Evolutionary conservation across 2,797 vertebrate species (phyloP).

Genomic region (Halcyon leucocephala): DNA sequence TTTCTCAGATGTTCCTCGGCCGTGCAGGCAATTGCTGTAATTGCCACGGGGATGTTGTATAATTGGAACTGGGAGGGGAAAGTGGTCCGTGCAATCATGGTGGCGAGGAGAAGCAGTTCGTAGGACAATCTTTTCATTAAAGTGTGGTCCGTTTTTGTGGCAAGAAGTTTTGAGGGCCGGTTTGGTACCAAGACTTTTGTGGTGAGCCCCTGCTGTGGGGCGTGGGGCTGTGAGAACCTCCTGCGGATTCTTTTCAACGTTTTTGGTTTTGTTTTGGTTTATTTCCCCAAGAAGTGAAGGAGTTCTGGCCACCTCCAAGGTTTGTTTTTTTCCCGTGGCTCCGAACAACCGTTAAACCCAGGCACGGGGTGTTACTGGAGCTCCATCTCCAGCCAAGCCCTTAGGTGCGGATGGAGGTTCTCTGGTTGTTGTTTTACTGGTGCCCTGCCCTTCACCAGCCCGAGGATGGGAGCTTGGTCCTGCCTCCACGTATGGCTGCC

Average conservation of each 20-base stretch:
- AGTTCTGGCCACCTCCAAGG: background rate
- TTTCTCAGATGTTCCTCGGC: conserved; percentile 33
- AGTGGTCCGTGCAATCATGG: background rate
- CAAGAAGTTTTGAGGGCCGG: background rate
- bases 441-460: background rate
- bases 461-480: fast-evolving
- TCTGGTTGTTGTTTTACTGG: background rate
- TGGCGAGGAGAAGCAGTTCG: conserved; percentile 4
- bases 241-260: background rate
- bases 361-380: background rate
- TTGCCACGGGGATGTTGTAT: conserved; percentile 7
- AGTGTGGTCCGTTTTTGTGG: background rate
- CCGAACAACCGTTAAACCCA: background rate
- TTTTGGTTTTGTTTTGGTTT: background rate
- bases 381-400: fast-evolving
- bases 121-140: conserved; percentile 18
- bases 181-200: background rate
- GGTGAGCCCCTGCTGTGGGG: background rate
- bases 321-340: background rate
- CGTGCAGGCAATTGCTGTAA: background rate
- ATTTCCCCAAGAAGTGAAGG: background rate
- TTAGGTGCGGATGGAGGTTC: background rate
- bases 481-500: fast-evolving
- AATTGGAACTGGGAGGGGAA: conserved; percentile 12
- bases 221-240: background rate